Percentiles rank a stretch among this genome's conserved stretches.
Evolutionary conservation across 2,113 vertebrate species (phyloP).

Genomic region (Gobius niger): DNA sequence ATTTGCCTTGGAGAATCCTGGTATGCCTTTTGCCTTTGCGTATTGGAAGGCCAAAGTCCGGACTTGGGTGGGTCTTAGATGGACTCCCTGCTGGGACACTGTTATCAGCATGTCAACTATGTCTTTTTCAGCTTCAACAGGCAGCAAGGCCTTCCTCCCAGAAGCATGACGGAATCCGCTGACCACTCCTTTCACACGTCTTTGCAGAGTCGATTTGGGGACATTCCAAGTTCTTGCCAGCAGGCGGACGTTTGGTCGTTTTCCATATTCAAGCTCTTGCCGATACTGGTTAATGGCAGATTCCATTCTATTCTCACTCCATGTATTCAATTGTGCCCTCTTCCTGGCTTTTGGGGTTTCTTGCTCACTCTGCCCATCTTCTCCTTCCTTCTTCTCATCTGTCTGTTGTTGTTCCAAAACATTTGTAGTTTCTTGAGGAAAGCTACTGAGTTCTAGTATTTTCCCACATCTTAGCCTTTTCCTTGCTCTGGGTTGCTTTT

Average conservation of each 20-base stretch:
- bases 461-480: too few species aligned
- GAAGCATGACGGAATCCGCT: background rate
- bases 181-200: background rate
- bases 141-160: background rate
- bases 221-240: background rate
- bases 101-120: background rate
- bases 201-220: conserved; percentile 1
- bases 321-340: background rate
- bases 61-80: background rate
- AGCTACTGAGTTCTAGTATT: too few species aligned
- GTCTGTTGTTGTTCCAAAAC: too few species aligned
- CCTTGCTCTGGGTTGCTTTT: too few species aligned
- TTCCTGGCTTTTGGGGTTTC: background rate
- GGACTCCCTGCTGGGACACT: background rate
- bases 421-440: too few species aligned
- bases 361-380: too few species aligned
- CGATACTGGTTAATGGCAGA: background rate
- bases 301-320: background rate
- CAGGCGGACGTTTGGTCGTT: background rate
- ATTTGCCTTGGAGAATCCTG: background rate
- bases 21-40: background rate
- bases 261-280: background rate
- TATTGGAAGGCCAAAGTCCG: background rate
- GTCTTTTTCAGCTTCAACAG: background rate
- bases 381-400: too few species aligned